Percentiles rank a stretch among this genome's conserved stretches.
Evolutionary conservation across 2,113 vertebrate species (phyloP).

Genomic region (Psammodynastes pulverulentus): DNA sequence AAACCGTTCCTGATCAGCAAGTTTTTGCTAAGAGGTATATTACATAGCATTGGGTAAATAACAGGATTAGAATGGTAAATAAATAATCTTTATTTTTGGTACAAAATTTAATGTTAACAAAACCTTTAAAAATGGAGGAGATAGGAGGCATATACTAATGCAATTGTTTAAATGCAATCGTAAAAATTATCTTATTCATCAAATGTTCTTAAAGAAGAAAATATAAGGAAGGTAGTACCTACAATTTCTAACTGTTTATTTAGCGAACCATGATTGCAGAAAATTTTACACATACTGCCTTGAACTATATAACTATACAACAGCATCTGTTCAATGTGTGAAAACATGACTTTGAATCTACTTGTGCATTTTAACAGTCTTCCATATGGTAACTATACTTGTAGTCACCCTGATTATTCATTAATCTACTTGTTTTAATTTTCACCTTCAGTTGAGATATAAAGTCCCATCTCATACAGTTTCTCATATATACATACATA

Average conservation of each 20-base stretch:
- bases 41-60: not conserved
- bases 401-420: not conserved
- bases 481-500: not conserved
- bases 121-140: not conserved
- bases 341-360: not conserved
- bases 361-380: not conserved
- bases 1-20: not conserved
- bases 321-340: not conserved
- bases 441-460: not conserved
- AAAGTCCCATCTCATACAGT: constrained; percentile 11
- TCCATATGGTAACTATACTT: not conserved
- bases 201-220: not conserved
- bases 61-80: not conserved
- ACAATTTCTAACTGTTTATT: not conserved
- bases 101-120: not conserved
- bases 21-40: not conserved
- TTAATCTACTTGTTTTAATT: not conserved
- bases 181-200: not conserved
- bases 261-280: not conserved
- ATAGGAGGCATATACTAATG: not conserved
- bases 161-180: not conserved
- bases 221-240: not conserved
- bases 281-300: not conserved
- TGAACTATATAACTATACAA: not conserved
- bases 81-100: not conserved